A percentile compares a stretch with the other conserved stretches of the same genome.
Evolutionary conservation across 2,797 vertebrate species (phyloP).

Genomic region (Carcharodon carcharias): DNA sequence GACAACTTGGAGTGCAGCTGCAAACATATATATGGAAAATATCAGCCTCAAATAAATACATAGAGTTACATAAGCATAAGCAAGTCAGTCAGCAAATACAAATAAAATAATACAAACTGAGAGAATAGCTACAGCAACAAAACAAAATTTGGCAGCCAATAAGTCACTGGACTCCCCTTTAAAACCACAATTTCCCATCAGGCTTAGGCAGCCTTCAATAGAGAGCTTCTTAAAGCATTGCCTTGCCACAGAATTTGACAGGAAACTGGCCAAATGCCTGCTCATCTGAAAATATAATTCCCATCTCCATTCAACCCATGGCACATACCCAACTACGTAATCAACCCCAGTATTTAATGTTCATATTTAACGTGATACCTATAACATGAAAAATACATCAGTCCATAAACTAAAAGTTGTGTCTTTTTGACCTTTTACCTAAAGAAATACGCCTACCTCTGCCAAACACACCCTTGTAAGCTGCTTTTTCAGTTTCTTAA

Average conservation of each 20-base stretch:
- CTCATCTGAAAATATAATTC: background rate
- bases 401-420: background rate
- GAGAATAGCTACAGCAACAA: background rate
- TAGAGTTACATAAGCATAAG: background rate
- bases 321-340: background rate
- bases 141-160: background rate
- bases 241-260: background rate
- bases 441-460: constrained; percentile 62
- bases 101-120: background rate
- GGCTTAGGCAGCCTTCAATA: background rate
- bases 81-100: background rate
- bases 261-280: background rate
- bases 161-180: background rate
- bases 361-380: background rate
- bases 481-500: constrained; percentile 71
- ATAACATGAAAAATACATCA: background rate
- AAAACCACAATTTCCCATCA: background rate
- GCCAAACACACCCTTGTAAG: constrained; percentile 77
- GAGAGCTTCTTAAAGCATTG: background rate
- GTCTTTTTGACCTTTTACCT: background rate
- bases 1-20: background rate
- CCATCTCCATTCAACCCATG: background rate
- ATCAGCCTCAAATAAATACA: background rate
- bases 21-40: background rate
- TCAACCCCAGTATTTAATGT: background rate